Conservation (phyloP, 2,797 vertebrate species). For the Sylvia borin region DNA sequence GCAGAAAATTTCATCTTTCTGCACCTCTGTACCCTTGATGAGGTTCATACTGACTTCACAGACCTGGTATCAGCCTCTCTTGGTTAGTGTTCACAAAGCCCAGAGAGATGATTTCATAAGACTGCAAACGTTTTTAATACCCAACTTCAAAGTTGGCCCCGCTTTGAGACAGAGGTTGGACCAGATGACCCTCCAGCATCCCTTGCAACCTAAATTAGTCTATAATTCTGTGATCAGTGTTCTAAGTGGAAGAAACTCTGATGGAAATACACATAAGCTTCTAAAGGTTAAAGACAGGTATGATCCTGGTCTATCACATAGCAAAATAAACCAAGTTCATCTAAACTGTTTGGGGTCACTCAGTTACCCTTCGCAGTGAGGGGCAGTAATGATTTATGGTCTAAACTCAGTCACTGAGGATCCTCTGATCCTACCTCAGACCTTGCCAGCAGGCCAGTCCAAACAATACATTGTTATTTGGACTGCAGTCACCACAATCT, state of each 20-base stretch:
- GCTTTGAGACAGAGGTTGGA: slow-evolving; percentile 29
- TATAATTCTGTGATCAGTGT: slow-evolving; percentile 34
- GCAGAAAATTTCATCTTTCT: slow-evolving; percentile 12
- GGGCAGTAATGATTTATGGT: neutral
- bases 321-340: slow-evolving; percentile 27
- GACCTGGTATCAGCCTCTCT: neutral
- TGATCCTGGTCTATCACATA: neutral
- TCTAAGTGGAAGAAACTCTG: slow-evolving; percentile 11
- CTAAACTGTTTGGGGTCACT: slow-evolving; percentile 9
- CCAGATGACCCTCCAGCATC: slow-evolving; percentile 4
- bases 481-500: neutral
- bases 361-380: neutral
- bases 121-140: slow-evolving; percentile 1
- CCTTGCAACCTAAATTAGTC: slow-evolving; percentile 24
- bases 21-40: slow-evolving; percentile 1
- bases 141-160: slow-evolving; percentile 23
- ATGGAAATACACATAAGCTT: neutral
- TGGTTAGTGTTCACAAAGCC: slow-evolving; percentile 22
- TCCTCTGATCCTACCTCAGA: neutral
- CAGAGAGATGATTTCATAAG: slow-evolving; percentile 26
- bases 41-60: slow-evolving; percentile 23
- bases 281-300: slow-evolving; percentile 2
- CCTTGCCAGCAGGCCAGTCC: neutral
- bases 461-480: neutral
- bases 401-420: neutral